These are phyloP conservation scores for Notarius lentiginosus DNA, from an alignment of 2,113 vertebrate species.

Conservation along the genomic window DNA sequence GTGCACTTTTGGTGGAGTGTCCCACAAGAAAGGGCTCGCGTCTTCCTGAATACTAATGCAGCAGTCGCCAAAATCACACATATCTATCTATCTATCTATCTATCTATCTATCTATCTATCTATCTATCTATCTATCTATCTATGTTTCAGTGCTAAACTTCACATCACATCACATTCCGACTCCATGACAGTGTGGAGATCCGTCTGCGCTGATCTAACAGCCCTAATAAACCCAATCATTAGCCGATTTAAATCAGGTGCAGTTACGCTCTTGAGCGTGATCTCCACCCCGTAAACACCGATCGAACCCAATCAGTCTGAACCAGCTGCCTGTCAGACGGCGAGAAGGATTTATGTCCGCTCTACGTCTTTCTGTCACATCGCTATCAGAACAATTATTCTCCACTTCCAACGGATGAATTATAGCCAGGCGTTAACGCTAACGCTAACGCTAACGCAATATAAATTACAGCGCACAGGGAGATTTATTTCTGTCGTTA, in stretches of 20 bases:
- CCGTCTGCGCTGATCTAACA: background rate
- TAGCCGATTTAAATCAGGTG: background rate
- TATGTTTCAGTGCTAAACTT: background rate
- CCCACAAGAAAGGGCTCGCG: background rate
- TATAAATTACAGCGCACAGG: constrained; percentile 67
- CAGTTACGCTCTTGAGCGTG: background rate
- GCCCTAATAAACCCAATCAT: background rate
- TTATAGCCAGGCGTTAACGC: constrained; percentile 69
- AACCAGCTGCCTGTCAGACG: constrained; percentile 74
- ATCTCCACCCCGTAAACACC: constrained; percentile 6
- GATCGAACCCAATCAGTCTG: constrained; percentile 63
- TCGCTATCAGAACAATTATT: constrained; percentile 74
- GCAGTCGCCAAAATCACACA: background rate
- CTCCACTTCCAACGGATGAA: constrained; percentile 67
- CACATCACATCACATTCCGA: background rate
- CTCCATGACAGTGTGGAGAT: background rate
- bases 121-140: no score
- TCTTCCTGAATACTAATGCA: background rate
- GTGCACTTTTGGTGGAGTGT: background rate
- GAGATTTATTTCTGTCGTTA: constrained; percentile 61
- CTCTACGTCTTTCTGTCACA: constrained; percentile 74
- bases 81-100: background rate
- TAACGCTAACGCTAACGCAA: constrained; percentile 37
- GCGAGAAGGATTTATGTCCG: constrained; percentile 74
- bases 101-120: background rate